Evolutionary conservation across 92 coral and sea anemone species (phyloP).

Genomic region (Zoanthus solanderi): DNA sequence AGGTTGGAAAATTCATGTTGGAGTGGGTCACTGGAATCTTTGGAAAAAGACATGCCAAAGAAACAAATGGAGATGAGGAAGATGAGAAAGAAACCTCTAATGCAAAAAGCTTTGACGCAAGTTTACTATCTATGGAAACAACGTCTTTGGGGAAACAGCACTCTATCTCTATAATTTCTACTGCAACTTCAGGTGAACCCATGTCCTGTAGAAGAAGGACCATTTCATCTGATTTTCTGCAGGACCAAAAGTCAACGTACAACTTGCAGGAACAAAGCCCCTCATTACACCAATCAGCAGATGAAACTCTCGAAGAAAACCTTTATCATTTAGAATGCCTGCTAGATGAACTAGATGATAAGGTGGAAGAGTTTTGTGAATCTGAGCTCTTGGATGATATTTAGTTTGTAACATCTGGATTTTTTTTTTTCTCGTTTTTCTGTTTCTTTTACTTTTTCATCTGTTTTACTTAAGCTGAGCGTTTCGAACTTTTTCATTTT

Average conservation of each 20-base stretch:
- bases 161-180: neutral
- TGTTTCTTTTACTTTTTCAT: neutral
- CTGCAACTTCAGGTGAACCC: neutral
- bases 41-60: neutral
- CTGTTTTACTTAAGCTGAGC: neutral
- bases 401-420: too few relatives aligned
- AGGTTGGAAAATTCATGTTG: slow-evolving; percentile 77
- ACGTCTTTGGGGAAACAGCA: neutral
- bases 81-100: neutral
- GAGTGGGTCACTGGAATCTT: slow-evolving; percentile 56
- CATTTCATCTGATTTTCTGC: neutral
- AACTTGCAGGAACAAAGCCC: neutral
- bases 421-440: neutral
- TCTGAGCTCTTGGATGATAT: neutral
- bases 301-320: neutral
- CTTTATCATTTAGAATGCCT: neutral
- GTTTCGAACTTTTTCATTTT: neutral
- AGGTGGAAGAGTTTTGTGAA: neutral
- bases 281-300: neutral
- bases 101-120: neutral
- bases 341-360: neutral
- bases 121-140: neutral
- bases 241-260: neutral
- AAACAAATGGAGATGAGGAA: neutral
- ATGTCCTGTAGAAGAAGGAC: neutral